A percentile compares a stretch with the other conserved stretches of the same genome.
phyloP scores from a whole-genome alignment of 2,113 vertebrate species.

The Nibea coibor region DNA sequence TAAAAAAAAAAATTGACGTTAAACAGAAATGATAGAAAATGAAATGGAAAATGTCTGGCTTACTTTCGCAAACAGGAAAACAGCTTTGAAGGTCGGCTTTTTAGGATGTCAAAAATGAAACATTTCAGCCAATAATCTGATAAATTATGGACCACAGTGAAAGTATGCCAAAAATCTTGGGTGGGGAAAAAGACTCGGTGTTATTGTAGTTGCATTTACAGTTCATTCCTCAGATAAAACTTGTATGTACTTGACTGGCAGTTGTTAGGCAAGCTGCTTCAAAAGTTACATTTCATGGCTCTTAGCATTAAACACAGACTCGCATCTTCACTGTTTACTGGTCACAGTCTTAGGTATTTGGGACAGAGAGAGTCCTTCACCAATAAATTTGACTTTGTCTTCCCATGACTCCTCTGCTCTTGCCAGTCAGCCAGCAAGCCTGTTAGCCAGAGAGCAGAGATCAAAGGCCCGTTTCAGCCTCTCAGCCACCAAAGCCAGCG shows the following conservation, averaged over 20 bases:
- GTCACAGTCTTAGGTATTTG: conserved; percentile 30
- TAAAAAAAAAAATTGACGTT: not conserved
- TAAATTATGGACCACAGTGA: not conserved
- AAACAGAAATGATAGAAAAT: not conserved
- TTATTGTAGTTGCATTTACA: not conserved
- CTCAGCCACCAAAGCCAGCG: conserved; percentile 67
- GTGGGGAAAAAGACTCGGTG: no score
- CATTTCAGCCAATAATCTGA: not conserved
- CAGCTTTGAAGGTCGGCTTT: not conserved
- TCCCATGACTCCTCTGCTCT: conserved; percentile 50
- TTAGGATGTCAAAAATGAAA: conserved; percentile 3
- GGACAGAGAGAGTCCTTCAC: conserved; percentile 17
- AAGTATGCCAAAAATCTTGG: not conserved
- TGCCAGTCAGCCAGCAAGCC: conserved; percentile 54
- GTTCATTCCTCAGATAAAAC: not conserved
- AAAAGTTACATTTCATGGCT: conserved; percentile 20
- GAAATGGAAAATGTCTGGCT: not conserved
- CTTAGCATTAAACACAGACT: not conserved
- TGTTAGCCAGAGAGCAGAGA: conserved; percentile 63
- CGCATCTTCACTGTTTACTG: conserved; percentile 19
- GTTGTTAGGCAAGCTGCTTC: not conserved
- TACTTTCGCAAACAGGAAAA: conserved; percentile 3
- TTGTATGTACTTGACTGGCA: not conserved
- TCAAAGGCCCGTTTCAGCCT: conserved; percentile 69
- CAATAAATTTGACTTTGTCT: conserved; percentile 70